Conservation (phyloP, 2,888 invertebrate species). For the Phortica magna region DNA sequence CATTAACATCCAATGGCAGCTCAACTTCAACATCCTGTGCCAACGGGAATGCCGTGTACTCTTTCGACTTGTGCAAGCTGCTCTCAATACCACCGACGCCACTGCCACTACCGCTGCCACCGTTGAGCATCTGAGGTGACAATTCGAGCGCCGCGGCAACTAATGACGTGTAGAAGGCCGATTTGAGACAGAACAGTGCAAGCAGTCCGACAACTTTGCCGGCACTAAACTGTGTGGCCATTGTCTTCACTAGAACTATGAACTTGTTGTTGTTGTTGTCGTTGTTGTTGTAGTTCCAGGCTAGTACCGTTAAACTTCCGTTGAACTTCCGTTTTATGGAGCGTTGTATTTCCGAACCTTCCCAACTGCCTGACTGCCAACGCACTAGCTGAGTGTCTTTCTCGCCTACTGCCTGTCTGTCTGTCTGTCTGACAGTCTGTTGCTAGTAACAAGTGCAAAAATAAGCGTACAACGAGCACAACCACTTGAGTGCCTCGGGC, state of each 20-base stretch:
- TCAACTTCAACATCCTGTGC: slow-evolving; percentile 56
- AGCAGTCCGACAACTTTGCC: slow-evolving; percentile 45
- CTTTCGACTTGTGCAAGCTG: slow-evolving; percentile 58
- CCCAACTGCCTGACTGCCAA: background rate
- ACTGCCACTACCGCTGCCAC: slow-evolving; percentile 43
- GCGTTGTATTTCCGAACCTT: background rate
- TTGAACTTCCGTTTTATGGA: slow-evolving; percentile 27
- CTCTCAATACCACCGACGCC: slow-evolving; percentile 41
- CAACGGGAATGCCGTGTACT: slow-evolving; percentile 56
- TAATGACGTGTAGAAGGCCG: slow-evolving; percentile 55
- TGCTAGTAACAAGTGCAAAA: background rate
- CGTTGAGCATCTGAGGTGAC: slow-evolving; percentile 59
- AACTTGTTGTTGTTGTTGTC: slow-evolving; percentile 23
- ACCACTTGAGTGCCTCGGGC: slow-evolving; percentile 2
- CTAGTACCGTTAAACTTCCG: slow-evolving; percentile 36
- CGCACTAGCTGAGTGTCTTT: background rate
- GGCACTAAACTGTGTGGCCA: slow-evolving; percentile 50
- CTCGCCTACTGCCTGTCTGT: background rate
- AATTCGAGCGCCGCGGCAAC: slow-evolving; percentile 62
- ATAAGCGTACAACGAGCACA: background rate
- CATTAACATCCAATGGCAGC: slow-evolving; percentile 60
- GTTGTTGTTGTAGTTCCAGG: slow-evolving; percentile 18
- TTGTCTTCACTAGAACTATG: slow-evolving; percentile 43
- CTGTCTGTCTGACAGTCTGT: background rate
- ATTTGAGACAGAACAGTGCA: slow-evolving; percentile 50